Conservation (phyloP, 2,888 invertebrate genomes). For the Sceliomorpha sp. region DNA sequence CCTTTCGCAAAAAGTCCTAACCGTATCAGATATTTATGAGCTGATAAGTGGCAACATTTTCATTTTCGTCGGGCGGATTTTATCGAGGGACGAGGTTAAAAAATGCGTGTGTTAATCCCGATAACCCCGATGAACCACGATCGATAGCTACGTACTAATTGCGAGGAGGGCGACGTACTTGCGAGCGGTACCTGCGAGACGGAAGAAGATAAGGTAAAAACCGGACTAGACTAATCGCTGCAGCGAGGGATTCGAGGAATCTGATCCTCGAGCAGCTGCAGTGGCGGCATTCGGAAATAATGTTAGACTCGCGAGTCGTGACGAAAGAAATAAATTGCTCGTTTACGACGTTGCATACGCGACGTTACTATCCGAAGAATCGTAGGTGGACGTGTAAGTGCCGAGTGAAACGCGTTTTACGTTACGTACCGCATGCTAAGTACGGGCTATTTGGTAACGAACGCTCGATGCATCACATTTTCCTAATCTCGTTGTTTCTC, state of each 20-base stretch:
- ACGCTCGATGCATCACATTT: background rate
- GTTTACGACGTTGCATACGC: conserved; percentile 34
- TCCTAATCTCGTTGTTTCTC: background rate
- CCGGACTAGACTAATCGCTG: conserved; percentile 45
- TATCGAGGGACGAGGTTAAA: conserved; percentile 3
- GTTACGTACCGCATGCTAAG: conserved; percentile 26
- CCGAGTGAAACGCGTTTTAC: conserved; percentile 11
- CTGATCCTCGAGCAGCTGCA: conserved; percentile 38
- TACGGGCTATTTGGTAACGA: conserved; percentile 4
- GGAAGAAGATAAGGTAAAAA: conserved; percentile 41
- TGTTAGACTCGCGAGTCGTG: conserved; percentile 39
- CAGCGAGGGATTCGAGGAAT: conserved; percentile 38
- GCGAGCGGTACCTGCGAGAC: conserved; percentile 26
- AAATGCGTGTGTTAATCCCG: conserved; percentile 35
- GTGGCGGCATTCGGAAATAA: conserved; percentile 39
- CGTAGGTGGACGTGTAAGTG: conserved; percentile 40
- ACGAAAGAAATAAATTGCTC: conserved; percentile 46
- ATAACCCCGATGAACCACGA: conserved; percentile 39
- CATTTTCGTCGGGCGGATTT: conserved; percentile 19
- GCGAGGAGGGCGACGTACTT: conserved; percentile 32
- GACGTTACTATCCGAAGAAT: conserved; percentile 33
- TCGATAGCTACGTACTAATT: conserved; percentile 45
- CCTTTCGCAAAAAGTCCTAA: no score
- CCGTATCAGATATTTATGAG: conserved; percentile 9
- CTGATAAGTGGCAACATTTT: conserved; percentile 8